Evolutionary conservation across 2,113 vertebrate species (phyloP).

Genomic region (Platichthys flesus): DNA sequence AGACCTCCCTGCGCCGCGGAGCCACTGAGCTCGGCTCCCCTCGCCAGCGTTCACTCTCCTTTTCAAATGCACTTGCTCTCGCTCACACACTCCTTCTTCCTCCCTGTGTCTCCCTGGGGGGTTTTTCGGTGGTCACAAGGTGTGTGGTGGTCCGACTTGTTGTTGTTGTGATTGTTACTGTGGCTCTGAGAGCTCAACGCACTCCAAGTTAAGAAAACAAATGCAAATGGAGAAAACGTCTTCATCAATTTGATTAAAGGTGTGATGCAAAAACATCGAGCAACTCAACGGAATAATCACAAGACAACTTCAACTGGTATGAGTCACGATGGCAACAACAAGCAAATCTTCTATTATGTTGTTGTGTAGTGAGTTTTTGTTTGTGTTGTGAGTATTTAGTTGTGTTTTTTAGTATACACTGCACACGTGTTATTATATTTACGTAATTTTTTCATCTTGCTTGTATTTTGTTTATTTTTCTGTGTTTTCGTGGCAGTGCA

Average conservation of each 20-base stretch:
- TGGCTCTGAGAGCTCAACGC: too few species aligned
- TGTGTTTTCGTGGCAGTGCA: not conserved
- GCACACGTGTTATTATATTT: not conserved
- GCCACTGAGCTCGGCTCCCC: constrained; percentile 55
- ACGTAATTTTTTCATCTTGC: not conserved
- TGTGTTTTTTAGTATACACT: not conserved
- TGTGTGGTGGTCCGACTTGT: constrained; percentile 35
- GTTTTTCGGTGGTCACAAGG: constrained; percentile 35
- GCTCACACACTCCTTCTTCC: constrained; percentile 11
- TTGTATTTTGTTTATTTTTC: not conserved
- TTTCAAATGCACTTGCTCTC: constrained; percentile 60
- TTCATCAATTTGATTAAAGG: too few species aligned
- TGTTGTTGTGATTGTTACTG: constrained; percentile 10
- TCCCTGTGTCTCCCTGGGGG: constrained; percentile 3
- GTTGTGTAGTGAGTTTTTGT: too few species aligned
- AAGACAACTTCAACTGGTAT: too few species aligned
- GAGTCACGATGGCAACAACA: too few species aligned
- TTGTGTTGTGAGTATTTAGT: too few species aligned
- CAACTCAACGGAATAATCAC: too few species aligned
- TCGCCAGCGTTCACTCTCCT: constrained; percentile 44
- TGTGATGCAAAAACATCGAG: too few species aligned
- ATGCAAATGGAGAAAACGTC: too few species aligned
- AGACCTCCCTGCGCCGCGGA: constrained; percentile 69
- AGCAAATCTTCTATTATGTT: not conserved
- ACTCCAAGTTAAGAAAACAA: too few species aligned